Percentiles rank a stretch among this genome's conserved stretches.
Evolutionary conservation across 2,888 invertebrate species (phyloP).

Genomic region (Leptinotarsa rubiginosa): DNA sequence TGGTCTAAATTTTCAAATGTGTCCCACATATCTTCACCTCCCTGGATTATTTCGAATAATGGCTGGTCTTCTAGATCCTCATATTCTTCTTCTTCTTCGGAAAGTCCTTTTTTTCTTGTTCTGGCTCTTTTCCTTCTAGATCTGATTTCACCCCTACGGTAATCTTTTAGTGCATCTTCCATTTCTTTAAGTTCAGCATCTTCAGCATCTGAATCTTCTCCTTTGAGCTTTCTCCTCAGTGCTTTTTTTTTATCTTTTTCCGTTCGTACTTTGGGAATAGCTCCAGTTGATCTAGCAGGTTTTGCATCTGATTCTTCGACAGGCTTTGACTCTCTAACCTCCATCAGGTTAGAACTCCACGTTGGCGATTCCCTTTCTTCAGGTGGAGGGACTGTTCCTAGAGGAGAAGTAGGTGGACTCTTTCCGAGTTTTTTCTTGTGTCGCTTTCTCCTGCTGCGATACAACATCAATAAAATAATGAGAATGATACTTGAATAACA

Average conservation of each 20-base stretch:
- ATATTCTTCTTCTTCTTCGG: conserved; percentile 15
- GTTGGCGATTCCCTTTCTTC: conserved; percentile 57
- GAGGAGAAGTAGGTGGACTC: conserved; percentile 52
- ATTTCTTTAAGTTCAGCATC: conserved; percentile 33
- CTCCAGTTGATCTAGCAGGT: conserved; percentile 17
- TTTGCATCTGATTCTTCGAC: conserved; percentile 15
- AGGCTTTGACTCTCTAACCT: conserved; percentile 50
- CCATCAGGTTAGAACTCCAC: conserved; percentile 63
- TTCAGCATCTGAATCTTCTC: conserved; percentile 23
- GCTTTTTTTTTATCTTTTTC: background rate
- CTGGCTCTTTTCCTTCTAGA: conserved; percentile 10
- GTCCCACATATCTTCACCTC: conserved; percentile 3
- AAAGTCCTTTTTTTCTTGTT: background rate
- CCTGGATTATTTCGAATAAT: background rate
- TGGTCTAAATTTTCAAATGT: conserved; percentile 27
- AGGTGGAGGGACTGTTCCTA: conserved; percentile 49
- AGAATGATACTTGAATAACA: too few relatives aligned
- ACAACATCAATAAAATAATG: background rate
- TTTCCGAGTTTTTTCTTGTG: conserved; percentile 47
- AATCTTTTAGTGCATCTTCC: conserved; percentile 30
- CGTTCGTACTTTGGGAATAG: conserved; percentile 23
- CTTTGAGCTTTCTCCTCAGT: background rate
- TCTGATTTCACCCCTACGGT: conserved; percentile 25
- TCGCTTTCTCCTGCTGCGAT: conserved; percentile 29
- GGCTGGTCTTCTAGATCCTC: conserved; percentile 17